Conservation (phyloP, 2,888 invertebrate species). For the Catocala sponsa region DNA sequence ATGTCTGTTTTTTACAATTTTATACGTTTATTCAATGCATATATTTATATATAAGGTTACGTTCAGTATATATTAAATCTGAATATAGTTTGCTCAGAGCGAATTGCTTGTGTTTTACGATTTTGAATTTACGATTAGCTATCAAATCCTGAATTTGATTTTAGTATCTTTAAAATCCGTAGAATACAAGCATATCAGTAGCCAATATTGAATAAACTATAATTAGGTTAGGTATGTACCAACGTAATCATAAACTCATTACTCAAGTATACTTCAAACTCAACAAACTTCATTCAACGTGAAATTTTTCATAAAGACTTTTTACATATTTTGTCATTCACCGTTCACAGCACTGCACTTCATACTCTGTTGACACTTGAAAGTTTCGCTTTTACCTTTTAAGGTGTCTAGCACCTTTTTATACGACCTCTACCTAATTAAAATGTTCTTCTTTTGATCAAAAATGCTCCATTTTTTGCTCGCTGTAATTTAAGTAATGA, state of each 20-base stretch:
- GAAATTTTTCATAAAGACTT: conserved; percentile 9
- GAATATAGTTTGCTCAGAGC: neutral
- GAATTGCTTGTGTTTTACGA: no score
- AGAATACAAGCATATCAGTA: no score
- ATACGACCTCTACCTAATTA: conserved; percentile 16
- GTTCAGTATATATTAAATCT: neutral
- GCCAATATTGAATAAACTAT: no score
- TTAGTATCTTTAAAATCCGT: no score
- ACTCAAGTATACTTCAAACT: neutral
- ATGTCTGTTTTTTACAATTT: neutral
- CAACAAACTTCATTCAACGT: neutral
- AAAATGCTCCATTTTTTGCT: conserved; percentile 49
- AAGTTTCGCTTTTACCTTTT: conserved; percentile 25
- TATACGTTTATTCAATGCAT: neutral
- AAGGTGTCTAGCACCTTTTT: conserved; percentile 25
- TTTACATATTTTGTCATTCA: conserved; percentile 41
- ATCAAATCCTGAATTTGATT: no score
- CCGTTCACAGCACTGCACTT: conserved; percentile 49
- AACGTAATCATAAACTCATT: no score
- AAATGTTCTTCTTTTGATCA: conserved; percentile 24
- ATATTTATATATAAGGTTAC: no score
- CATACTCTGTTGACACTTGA: conserved; percentile 36
- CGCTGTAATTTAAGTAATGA: conserved; percentile 25
- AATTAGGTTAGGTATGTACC: no score
- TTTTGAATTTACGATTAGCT: no score